Percentiles rank a stretch among this genome's conserved stretches.
phyloP scores from a whole-genome alignment of 2,888 invertebrate genomes.

The Ophonus ardosiacus region DNA sequence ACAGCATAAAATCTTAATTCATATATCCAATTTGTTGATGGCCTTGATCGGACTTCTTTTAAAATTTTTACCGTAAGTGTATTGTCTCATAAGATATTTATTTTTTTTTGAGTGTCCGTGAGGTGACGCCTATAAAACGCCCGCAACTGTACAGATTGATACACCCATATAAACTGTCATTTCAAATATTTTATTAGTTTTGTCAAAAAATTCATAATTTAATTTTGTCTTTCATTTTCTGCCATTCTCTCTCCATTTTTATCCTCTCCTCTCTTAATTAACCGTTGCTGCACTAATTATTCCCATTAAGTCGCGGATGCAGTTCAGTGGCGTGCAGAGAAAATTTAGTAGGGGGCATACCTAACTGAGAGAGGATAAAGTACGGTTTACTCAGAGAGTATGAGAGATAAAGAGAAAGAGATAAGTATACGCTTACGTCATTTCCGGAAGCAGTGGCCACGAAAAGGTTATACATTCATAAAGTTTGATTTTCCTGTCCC shows the following conservation, averaged over 20 bases:
- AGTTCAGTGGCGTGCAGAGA: background rate
- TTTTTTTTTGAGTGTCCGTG: no score
- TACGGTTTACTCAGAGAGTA: background rate
- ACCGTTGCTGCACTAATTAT: background rate
- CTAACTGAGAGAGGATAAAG: background rate
- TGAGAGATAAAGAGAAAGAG: background rate
- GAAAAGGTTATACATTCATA: background rate
- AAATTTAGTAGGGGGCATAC: background rate
- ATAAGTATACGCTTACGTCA: background rate
- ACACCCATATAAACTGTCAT: no score
- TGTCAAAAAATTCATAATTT: no score
- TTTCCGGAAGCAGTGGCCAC: slow-evolving; percentile 1
- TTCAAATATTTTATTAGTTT: no score
- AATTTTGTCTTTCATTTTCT: no score
- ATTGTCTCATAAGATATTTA: no score
- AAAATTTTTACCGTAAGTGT: no score
- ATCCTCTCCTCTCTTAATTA: background rate
- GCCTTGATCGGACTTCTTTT: no score
- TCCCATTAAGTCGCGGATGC: background rate
- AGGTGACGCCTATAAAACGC: no score
- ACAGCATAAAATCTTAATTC: no score
- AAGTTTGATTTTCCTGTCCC: background rate
- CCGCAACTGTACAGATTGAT: no score
- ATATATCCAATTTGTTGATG: no score
- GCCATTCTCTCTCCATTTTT: background rate